Evolutionary conservation across 2,113 vertebrate genomes (phyloP).

Genomic region (Tympanuchus pallidicinctus): DNA sequence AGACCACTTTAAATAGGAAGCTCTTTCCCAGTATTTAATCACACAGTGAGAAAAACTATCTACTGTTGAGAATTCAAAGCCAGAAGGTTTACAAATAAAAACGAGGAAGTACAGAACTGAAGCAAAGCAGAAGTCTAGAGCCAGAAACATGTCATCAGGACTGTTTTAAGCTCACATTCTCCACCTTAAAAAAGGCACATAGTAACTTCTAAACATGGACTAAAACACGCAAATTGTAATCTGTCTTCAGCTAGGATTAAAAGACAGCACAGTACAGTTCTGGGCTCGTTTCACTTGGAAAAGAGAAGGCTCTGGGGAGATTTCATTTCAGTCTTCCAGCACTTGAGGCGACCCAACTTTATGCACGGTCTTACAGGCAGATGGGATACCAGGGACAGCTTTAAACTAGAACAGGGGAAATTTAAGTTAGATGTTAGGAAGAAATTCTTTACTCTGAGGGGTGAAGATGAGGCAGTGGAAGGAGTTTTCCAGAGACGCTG

Average conservation of each 20-base stretch:
- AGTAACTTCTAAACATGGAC: background rate
- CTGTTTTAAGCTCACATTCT: background rate
- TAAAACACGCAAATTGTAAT: background rate
- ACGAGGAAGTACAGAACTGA: background rate
- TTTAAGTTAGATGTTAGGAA: no score
- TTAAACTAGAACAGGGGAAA: no score
- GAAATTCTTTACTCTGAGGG: no score
- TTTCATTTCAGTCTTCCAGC: no score
- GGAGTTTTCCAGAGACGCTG: no score
- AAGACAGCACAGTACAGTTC: background rate
- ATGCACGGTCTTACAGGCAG: no score
- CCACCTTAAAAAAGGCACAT: background rate
- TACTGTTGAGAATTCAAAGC: background rate
- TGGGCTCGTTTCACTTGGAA: no score
- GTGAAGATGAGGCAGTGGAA: no score
- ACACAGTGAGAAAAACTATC: background rate
- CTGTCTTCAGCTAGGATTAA: background rate
- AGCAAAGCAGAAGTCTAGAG: background rate
- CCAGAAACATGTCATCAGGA: background rate
- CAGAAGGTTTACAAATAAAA: background rate
- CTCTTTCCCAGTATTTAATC: background rate
- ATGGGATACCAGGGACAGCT: no score
- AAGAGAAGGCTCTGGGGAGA: no score
- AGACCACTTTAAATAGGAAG: background rate
- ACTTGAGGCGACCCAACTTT: no score